These are phyloP conservation scores for Chrysopilus asiliformis DNA, from an alignment of 2,888 invertebrate genomes.

Conservation along the genomic window DNA sequence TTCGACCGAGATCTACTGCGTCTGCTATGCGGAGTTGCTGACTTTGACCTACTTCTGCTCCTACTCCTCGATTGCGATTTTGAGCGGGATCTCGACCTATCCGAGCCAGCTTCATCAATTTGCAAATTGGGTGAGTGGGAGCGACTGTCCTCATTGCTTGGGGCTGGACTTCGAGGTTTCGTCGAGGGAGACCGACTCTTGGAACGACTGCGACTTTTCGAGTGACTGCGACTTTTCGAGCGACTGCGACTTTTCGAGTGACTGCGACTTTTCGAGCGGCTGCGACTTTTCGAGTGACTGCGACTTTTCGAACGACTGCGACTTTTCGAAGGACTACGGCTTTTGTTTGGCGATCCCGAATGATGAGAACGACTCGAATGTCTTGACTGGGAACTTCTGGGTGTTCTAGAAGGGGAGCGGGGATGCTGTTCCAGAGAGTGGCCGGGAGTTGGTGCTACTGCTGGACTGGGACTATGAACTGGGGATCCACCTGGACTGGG, in stretches of 20 bases:
- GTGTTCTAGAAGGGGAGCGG: too few relatives aligned
- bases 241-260: constrained; percentile 18
- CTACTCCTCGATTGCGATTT: constrained; percentile 25
- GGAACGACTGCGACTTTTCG: constrained; percentile 15
- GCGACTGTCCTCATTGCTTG: constrained; percentile 6
- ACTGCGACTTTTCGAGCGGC: constrained; percentile 13
- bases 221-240: constrained; percentile 16
- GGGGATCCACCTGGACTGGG: constrained; percentile 18
- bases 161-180: neutral
- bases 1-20: constrained; percentile 35
- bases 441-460: constrained; percentile 21
- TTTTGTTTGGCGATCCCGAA: constrained; percentile 10
- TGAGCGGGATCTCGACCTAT: constrained; percentile 25
- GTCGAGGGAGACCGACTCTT: constrained; percentile 15
- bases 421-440: constrained; percentile 17
- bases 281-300: constrained; percentile 2
- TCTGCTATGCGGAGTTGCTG: neutral
- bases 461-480: constrained; percentile 27
- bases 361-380: constrained; percentile 27
- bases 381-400: too few relatives aligned
- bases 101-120: constrained; percentile 36
- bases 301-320: constrained; percentile 7
- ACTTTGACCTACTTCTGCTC: constrained; percentile 21
- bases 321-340: neutral
- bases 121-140: constrained; percentile 37